These are phyloP conservation scores for Cinclus cinclus DNA, from an alignment of 2,113 vertebrate genomes.

Conservation along the genomic window DNA sequence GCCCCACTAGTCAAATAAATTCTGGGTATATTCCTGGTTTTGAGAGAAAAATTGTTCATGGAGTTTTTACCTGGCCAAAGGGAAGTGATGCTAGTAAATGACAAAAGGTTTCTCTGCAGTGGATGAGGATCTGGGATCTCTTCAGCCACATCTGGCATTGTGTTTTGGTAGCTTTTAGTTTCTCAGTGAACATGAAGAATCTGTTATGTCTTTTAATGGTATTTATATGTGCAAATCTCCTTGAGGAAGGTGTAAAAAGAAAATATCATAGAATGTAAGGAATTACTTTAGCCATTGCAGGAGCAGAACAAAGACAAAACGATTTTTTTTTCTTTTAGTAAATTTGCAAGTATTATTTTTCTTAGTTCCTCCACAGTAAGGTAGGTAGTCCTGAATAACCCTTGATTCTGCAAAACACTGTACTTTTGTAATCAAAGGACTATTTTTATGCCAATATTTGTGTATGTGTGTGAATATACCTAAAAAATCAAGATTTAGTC, in stretches of 20 bases:
- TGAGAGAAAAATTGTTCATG: neutral
- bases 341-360: neutral
- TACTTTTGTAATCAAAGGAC: neutral
- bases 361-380: neutral
- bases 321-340: neutral
- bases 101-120: neutral
- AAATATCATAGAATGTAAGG: neutral
- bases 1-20: neutral
- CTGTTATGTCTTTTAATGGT: neutral
- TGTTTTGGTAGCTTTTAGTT: neutral
- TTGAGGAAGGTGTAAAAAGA: neutral
- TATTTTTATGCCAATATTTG: neutral
- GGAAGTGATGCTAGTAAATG: neutral
- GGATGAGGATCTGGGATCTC: neutral
- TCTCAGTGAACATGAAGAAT: neutral
- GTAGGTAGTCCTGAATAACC: neutral
- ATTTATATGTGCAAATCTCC: neutral
- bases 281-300: neutral
- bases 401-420: neutral
- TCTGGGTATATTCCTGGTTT: neutral
- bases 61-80: neutral
- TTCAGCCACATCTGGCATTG: accelerated
- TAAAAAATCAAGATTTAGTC: neutral
- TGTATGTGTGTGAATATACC: neutral
- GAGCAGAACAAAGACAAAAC: neutral